These are phyloP conservation scores for Leptinotarsa texana DNA, from an alignment of 1,140 invertebrate species.

Conservation along the genomic window DNA sequence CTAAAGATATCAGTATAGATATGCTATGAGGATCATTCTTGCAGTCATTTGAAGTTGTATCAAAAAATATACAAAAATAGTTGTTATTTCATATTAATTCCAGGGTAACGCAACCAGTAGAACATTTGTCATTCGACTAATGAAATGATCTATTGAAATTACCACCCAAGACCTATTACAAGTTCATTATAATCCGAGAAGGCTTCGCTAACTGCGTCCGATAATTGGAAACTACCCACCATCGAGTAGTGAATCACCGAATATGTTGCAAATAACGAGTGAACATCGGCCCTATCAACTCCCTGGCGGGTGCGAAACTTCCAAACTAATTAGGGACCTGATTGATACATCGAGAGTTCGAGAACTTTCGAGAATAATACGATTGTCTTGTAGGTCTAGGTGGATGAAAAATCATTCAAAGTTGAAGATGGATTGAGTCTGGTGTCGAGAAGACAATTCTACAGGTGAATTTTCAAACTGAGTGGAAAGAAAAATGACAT, in stretches of 20 bases:
- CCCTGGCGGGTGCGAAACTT: constrained; percentile 33
- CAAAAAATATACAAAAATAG: too few species aligned
- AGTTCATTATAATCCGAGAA: constrained; percentile 18
- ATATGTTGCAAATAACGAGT: constrained; percentile 33
- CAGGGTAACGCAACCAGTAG: not conserved
- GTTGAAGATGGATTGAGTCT: too few species aligned
- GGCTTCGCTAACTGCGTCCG: constrained; percentile 17
- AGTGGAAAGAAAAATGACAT: too few species aligned
- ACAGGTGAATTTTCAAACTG: too few species aligned
- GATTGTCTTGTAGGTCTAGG: too few species aligned
- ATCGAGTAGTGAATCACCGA: constrained; percentile 29
- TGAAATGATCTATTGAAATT: not conserved
- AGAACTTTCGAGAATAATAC: not conserved
- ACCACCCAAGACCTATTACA: constrained; percentile 1
- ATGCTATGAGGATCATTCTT: too few species aligned
- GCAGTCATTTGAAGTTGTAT: too few species aligned
- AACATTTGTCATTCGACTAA: not conserved
- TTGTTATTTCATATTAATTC: too few species aligned
- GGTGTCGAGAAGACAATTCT: too few species aligned
- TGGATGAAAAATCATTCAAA: too few species aligned
- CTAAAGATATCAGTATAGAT: too few species aligned
- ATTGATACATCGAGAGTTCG: constrained; percentile 30
- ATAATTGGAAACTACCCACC: constrained; percentile 33
- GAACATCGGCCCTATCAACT: constrained; percentile 31
- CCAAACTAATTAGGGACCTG: constrained; percentile 34